Evolutionary conservation across 1,140 invertebrate genomes (phyloP).

Genomic region (Drosophila nigrodunni): DNA sequence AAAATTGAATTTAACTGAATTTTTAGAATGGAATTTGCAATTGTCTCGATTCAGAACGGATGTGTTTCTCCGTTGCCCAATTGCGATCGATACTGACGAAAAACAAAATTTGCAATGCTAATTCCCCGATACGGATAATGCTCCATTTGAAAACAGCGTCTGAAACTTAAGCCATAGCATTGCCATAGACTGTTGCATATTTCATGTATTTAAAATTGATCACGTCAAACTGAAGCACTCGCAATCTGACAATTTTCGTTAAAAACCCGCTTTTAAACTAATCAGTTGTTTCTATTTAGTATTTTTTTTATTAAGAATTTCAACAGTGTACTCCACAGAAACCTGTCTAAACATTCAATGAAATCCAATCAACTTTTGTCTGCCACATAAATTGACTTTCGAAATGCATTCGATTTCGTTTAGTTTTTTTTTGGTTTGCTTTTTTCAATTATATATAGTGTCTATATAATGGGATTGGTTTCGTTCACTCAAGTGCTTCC

Average conservation of each 20-base stretch:
- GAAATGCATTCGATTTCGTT: conserved; percentile 16
- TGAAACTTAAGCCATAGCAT: background rate
- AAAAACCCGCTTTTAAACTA: conserved; percentile 10
- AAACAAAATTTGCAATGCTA: conserved; percentile 73
- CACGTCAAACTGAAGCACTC: conserved; percentile 29
- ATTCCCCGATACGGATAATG: conserved; percentile 33
- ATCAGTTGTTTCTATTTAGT: conserved; percentile 3
- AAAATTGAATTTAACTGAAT: conserved; percentile 24
- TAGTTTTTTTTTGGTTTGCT: too few species aligned
- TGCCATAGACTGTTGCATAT: conserved; percentile 66
- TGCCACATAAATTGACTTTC: conserved; percentile 41
- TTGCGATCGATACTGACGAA: conserved; percentile 47
- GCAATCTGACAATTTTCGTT: background rate
- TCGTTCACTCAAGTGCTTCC: conserved; percentile 33
- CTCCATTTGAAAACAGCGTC: conserved; percentile 13
- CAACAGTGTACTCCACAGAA: background rate
- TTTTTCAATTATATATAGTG: too few species aligned
- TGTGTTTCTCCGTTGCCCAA: conserved; percentile 58
- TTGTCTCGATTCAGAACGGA: conserved; percentile 47
- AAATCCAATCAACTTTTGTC: conserved; percentile 48
- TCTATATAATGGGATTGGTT: background rate
- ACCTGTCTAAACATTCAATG: conserved; percentile 40
- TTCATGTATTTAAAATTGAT: conserved; percentile 53
- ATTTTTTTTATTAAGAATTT: conserved; percentile 16
- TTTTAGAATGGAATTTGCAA: conserved; percentile 29